Conservation (phyloP, 2,797 vertebrate species). For the Dallia pectoralis region DNA sequence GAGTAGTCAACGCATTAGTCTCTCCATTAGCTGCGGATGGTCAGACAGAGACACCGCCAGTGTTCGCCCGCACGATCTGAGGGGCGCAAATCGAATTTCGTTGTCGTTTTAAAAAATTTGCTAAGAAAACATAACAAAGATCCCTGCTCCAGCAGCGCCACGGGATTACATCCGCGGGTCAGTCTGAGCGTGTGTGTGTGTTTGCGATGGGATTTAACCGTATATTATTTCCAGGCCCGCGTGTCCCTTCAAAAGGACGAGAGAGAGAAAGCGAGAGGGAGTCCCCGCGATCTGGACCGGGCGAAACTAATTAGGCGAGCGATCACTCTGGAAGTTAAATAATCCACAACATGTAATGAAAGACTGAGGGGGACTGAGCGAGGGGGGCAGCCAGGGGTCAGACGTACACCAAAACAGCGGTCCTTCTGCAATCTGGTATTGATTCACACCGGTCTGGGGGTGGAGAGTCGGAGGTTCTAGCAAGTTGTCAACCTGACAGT, state of each 20-base stretch:
- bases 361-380: conserved; percentile 73
- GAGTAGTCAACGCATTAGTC: conserved; percentile 75
- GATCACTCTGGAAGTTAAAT: conserved; percentile 91
- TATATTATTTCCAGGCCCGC: conserved; percentile 62
- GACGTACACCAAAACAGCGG: conserved; percentile 79
- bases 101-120: conserved; percentile 87
- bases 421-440: conserved; percentile 84
- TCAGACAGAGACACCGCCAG: conserved; percentile 64
- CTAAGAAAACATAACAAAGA: conserved; percentile 81
- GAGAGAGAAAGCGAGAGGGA: conserved; percentile 4
- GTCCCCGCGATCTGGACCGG: conserved; percentile 51
- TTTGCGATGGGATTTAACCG: conserved; percentile 58
- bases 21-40: conserved; percentile 63
- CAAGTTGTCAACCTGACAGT: conserved; percentile 81
- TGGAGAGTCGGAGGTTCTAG: conserved; percentile 71
- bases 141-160: conserved; percentile 48
- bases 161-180: conserved; percentile 47
- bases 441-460: conserved; percentile 84
- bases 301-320: conserved; percentile 89
- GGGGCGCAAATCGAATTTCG: conserved; percentile 87
- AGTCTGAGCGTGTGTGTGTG: conserved; percentile 2
- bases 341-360: conserved; percentile 83
- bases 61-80: conserved; percentile 74
- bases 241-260: conserved; percentile 57
- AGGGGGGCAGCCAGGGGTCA: conserved; percentile 80